Evolutionary conservation across 2,797 vertebrate genomes (phyloP).

Genomic region (Emys orbicularis): DNA sequence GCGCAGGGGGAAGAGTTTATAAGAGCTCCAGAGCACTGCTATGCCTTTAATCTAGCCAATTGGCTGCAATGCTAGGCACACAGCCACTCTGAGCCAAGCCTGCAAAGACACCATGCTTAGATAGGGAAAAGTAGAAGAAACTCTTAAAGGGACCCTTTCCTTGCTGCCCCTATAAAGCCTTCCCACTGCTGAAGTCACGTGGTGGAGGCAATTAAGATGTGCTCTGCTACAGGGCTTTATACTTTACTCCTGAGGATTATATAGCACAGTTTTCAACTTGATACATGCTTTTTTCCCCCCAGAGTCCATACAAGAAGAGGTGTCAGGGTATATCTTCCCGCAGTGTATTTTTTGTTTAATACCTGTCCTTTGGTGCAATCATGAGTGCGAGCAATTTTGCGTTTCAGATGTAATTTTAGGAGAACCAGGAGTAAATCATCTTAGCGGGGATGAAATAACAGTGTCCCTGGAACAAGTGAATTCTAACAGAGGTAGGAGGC

Average conservation of each 20-base stretch:
- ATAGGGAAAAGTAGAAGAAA: neutral
- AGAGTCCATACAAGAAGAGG: neutral
- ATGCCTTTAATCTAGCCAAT: accelerated
- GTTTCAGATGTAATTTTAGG: neutral
- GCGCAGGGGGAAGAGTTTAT: neutral
- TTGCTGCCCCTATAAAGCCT: neutral
- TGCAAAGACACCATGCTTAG: neutral
- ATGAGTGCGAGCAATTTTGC: neutral
- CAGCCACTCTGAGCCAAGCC: neutral
- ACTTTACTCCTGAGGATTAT: neutral
- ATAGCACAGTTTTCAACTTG: neutral
- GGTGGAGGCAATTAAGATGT: neutral
- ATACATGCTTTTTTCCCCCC: neutral
- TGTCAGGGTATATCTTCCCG: neutral
- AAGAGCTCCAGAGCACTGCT: neutral
- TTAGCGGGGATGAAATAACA: neutral
- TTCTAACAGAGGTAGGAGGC: neutral
- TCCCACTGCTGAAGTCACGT: neutral
- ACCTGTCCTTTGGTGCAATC: accelerated
- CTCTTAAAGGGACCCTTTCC: neutral
- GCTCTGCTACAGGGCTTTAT: neutral
- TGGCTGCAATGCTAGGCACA: neutral
- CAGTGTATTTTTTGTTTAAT: neutral
- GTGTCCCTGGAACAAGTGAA: neutral
- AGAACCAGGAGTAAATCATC: neutral